Conservation (phyloP, 2,113 vertebrate genomes). For the Ibidorhyncha struthersii region DNA sequence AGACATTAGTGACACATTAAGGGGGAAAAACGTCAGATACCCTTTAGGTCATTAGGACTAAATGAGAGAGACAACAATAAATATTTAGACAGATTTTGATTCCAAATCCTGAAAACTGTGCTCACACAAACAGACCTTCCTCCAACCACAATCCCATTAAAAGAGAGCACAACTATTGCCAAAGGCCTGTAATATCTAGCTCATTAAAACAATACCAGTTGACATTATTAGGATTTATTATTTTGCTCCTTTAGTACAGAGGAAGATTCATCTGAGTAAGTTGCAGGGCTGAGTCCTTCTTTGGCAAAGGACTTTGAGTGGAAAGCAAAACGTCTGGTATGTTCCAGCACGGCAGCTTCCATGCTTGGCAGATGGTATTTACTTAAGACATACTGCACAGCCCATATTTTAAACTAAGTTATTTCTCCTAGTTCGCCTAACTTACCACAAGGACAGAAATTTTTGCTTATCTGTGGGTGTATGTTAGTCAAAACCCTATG, state of each 20-base stretch:
- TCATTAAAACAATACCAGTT: slow-evolving; percentile 20
- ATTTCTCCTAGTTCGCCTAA: not conserved
- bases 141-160: not conserved
- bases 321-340: not conserved
- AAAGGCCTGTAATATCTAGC: not conserved
- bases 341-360: slow-evolving; percentile 13
- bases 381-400: not conserved
- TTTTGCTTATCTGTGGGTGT: not conserved
- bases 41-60: not conserved
- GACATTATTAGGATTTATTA: slow-evolving; percentile 43
- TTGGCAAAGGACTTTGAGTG: slow-evolving; percentile 38
- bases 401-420: not conserved
- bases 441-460: not conserved
- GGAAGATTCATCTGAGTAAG: slow-evolving; percentile 10
- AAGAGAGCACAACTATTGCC: not conserved
- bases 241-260: not conserved
- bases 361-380: slow-evolving; percentile 10
- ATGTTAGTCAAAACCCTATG: not conserved
- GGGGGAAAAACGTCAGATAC: not conserved
- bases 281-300: slow-evolving; percentile 31
- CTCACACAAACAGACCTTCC: not conserved
- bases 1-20: not conserved
- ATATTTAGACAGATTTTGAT: not conserved
- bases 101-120: not conserved
- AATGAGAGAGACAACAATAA: not conserved